Evolutionary conservation across 2,797 vertebrate species (phyloP).

Genomic region (Coreius guichenoti): DNA sequence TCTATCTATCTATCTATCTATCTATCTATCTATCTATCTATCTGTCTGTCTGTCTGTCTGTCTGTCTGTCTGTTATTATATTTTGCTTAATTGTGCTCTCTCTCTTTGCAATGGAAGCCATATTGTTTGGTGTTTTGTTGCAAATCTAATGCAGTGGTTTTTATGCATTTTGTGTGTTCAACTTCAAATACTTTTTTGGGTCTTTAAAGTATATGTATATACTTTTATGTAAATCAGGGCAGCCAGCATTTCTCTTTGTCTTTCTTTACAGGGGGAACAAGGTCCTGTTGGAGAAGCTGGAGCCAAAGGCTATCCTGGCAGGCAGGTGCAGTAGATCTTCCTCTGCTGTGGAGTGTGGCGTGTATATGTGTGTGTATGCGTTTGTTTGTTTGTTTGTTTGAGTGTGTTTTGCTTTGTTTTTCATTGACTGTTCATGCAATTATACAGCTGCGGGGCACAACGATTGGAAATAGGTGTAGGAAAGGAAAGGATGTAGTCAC

Average conservation of each 20-base stretch:
- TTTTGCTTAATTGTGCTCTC: background rate
- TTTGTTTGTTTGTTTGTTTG: background rate
- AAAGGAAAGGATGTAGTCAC: background rate
- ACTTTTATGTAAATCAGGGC: constrained; percentile 69
- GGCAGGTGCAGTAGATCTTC: constrained; percentile 99
- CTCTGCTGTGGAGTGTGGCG: constrained; percentile 58
- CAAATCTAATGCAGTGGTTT: background rate
- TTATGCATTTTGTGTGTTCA: background rate
- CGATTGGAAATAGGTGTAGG: constrained; percentile 9
- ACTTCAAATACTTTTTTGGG: background rate
- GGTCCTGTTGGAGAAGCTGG: constrained; percentile 88
- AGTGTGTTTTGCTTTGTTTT: constrained; percentile 5
- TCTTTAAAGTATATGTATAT: background rate
- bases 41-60: background rate
- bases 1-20: background rate
- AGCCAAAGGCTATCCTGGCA: constrained; percentile 99
- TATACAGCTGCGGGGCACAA: background rate
- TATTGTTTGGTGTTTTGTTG: background rate
- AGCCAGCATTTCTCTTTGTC: constrained; percentile 79
- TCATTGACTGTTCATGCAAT: constrained; percentile 28
- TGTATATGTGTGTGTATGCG: constrained; percentile 25
- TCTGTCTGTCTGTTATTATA: background rate
- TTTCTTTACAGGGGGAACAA: constrained; percentile 83
- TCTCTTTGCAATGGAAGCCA: background rate
- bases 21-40: background rate